Conservation (phyloP, 2,797 vertebrate genomes). For the Clarias laeviceps region DNA sequence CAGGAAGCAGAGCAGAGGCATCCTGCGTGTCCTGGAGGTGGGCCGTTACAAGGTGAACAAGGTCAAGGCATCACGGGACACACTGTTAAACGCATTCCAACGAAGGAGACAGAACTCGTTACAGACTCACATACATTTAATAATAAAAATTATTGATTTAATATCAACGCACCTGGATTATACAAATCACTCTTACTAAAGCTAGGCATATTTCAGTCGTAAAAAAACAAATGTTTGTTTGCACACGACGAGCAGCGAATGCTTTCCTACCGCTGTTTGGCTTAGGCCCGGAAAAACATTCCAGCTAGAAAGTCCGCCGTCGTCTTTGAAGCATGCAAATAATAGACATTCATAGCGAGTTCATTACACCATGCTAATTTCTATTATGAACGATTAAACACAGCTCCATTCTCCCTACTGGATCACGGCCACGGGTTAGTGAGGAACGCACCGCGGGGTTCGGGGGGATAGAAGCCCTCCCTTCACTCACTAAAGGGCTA, state of each 20-base stretch:
- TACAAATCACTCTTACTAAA: not conserved
- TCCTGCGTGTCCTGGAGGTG: conserved; percentile 53
- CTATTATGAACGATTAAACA: conserved; percentile 75
- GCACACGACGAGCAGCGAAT: not conserved
- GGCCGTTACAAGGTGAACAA: conserved; percentile 34
- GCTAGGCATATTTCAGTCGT: not conserved
- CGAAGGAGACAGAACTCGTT: not conserved
- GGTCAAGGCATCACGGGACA: conserved; percentile 34
- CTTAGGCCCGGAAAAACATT: conserved; percentile 49
- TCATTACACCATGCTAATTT: conserved; percentile 78
- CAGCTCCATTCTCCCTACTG: conserved; percentile 62
- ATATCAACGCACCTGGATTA: not conserved
- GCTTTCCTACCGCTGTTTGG: conserved; percentile 60
- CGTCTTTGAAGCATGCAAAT: conserved; percentile 70
- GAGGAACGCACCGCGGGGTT: conserved; percentile 29
- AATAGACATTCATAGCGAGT: conserved; percentile 67
- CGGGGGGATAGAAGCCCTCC: not conserved
- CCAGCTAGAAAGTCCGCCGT: conserved; percentile 60
- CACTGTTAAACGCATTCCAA: conserved; percentile 42
- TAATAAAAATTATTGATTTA: not conserved
- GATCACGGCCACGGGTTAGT: conserved; percentile 59
- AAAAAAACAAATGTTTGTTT: not conserved
- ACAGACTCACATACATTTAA: not conserved
- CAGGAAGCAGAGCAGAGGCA: conserved; percentile 29
- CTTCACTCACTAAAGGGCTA: not conserved